Percentiles rank a stretch among this genome's conserved stretches.
These are phyloP conservation scores for Hetaerina titia DNA, from an alignment of 2,888 invertebrate species.

Conservation along the genomic window DNA sequence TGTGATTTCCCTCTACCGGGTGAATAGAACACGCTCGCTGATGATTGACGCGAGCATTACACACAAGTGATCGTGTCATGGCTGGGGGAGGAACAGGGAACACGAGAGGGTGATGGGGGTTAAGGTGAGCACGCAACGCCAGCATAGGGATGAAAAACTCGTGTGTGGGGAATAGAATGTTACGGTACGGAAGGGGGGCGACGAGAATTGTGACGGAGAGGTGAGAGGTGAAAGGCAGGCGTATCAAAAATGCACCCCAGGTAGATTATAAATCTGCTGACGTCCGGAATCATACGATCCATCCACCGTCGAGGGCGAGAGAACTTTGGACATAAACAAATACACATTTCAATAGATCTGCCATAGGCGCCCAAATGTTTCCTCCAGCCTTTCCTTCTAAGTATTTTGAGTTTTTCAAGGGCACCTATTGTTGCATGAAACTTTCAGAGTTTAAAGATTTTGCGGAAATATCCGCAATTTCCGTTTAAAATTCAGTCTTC, in stretches of 20 bases:
- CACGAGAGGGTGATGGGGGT: neutral
- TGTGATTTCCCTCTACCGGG: neutral
- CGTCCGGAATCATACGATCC: neutral
- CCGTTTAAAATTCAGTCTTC: no score
- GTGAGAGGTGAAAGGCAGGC: conserved; percentile 11
- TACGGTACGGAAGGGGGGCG: neutral
- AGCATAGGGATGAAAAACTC: neutral
- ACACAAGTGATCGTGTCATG: neutral
- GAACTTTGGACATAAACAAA: no score
- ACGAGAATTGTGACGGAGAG: neutral
- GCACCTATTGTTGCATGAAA: no score
- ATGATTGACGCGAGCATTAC: neutral
- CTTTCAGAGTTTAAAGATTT: no score
- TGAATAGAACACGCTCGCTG: neutral
- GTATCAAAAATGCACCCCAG: neutral
- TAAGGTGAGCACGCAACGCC: neutral
- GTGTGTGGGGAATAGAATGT: neutral
- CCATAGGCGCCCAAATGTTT: no score
- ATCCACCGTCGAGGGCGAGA: no score
- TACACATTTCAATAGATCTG: no score
- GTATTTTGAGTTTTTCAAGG: no score
- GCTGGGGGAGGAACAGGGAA: neutral
- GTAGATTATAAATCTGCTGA: neutral
- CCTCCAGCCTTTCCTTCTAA: no score
- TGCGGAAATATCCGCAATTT: no score